Base-by-base conservation (phyloP, 1,140 invertebrate species). In the Catajapyx aquilonaris region DNA sequence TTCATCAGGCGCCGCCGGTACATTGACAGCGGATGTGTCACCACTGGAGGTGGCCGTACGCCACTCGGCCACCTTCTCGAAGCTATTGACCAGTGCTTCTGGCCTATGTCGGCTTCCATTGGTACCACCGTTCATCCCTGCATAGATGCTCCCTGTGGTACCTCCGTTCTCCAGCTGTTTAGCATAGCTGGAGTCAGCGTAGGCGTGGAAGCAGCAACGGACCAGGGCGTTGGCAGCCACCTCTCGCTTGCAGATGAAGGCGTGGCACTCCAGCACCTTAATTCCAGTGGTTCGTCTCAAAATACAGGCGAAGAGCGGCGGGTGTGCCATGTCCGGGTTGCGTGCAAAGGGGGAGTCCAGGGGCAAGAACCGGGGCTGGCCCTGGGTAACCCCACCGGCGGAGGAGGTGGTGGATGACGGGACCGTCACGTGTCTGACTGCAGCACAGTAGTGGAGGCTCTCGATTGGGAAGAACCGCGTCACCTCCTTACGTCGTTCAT, bases 181-280 rank as follows among this genome's bases (percentile, higher is more conserved):
- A 17, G 81, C 86, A 52, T 90, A 88, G 39, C 81, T 85, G 43
- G 81, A 86, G 57, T 91, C 86, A 0, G 86, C 86, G 55, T 91
- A 91, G 16, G 87, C 83, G 58, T 91, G 86, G 55, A 93, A 93
- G 60, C 86, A 91, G 57, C 86, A 91, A 43, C 84, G 63, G 23
- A 93, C 86, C 48, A 91, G 64, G 39, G 87, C 87, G 53, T 93
- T 93, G 22, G 86, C 86, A 4, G 87, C 86, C 54, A 86, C 83
- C 58, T 91, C 87, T 31, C 85, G 70, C 49, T 90, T 91, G 59
- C 91, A 96, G 47, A 99, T 88, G 57, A 98, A 99, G 19, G 88
- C 88, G 61, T 98, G 93, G 65, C 94, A 99, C 62, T 99, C 94
- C 9, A 98, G 66, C 11, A 98, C 88, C 62, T 96, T 97, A 44